Evolutionary conservation across 1,140 invertebrate species (phyloP), one percentile per base, ranked within the genome.

Genomic region (Geopemphigus sp.): DNA sequence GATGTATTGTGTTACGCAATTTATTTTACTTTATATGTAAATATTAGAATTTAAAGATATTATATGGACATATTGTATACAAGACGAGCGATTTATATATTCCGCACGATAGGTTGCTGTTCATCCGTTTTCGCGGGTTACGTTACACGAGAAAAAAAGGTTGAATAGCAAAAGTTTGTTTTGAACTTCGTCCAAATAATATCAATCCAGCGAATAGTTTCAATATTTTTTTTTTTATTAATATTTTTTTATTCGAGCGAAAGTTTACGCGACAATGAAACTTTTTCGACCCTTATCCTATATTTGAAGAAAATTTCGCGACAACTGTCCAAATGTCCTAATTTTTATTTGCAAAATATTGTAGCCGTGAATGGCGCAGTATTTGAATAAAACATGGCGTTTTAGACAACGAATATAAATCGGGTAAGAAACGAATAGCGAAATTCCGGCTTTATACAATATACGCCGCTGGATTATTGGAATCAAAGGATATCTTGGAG

Each of bases 231-330:
- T 56, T 73, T 32, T 0, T 73, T 57, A 53, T 56, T 29, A 39
- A 5, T 45, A 45, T 66, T 66, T 66, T 73, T 73, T 12, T 39
- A 5, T 1, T 24, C 29, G 22, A 22, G 5, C 17, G 29, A 32
- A 74, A 29, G 72, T 74, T 74, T 57, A 57, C n/a, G 72, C 22
- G 54, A 59, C 72, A 74, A 74, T 57, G 29, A 74, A 74, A 74
- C 29, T 74, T 74, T 74, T 57, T 39, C 57, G 54, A 74, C 72
- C 54, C n/a, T 74, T 57, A 32, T 5, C 12, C 29, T 56, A n/a
- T 57, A 29, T 72, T 54, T 26, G 32, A 29, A 53, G 45, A 57
- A 56, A 74, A 74, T 56, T 74, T 29, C 29, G 19, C 6, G 29
- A 57, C 53, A 32, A 56, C 11, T 54, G 29, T 57, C 17, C 29